These are phyloP conservation scores for Brachystomella parvula DNA, from an alignment of 1,140 invertebrate genomes.

Conservation along the genomic window DNA sequence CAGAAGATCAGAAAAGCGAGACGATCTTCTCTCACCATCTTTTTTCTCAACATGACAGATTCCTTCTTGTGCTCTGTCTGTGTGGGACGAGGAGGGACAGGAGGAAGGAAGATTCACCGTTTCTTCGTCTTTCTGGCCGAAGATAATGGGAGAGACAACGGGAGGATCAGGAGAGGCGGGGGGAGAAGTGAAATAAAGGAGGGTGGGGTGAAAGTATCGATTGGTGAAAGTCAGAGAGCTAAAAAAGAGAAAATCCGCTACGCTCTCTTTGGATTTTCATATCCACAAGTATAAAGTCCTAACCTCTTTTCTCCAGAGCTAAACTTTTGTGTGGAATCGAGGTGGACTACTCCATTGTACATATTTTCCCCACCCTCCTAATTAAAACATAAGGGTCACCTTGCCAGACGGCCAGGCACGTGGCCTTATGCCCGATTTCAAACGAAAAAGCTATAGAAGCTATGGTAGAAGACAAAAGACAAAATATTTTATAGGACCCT, in stretches of 20 bases:
- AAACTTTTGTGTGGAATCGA: too few relatives aligned
- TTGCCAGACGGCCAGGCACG: neutral
- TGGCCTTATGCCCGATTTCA: too few relatives aligned
- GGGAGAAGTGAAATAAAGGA: neutral
- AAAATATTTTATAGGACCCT: neutral
- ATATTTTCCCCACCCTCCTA: neutral
- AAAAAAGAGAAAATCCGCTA: neutral
- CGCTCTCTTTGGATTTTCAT: too few relatives aligned
- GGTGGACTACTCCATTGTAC: too few relatives aligned
- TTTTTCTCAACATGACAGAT: neutral
- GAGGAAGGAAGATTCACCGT: neutral
- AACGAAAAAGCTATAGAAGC: neutral
- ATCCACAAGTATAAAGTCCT: too few relatives aligned
- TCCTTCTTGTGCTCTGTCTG: neutral
- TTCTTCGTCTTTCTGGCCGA: neutral
- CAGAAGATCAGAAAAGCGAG: neutral
- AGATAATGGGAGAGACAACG: constrained; percentile 9
- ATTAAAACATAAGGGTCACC: constrained; percentile 2
- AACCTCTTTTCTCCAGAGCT: too few relatives aligned
- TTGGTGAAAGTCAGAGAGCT: constrained; percentile 8
- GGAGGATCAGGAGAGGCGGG: neutral
- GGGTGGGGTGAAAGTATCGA: constrained; percentile 1
- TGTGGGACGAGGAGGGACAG: too few relatives aligned
- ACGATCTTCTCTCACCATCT: constrained; percentile 9
- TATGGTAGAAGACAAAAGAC: neutral